Base-by-base conservation (phyloP, 35 echinoderm and acorn worm species). In the Ptychodera flava region DNA sequence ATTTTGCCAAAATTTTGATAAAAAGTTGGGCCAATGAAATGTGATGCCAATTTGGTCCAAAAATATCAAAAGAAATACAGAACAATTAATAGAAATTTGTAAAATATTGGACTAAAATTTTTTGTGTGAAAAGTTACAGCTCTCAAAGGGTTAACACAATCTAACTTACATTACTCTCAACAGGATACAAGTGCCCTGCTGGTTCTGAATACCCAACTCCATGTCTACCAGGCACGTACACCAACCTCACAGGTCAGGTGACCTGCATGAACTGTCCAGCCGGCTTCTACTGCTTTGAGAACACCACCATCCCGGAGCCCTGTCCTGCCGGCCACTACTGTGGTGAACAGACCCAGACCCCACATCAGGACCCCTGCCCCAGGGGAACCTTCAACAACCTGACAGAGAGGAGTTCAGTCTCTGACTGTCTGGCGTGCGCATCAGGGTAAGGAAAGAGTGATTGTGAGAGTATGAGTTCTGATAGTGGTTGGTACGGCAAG, bases 311-410 rank as follows among this genome's bases (percentile, higher is more conserved):
- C 27, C 95, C 95, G 0, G 80, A 86, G 0, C 90, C 91, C 33
- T 98, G 95, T 35, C 90, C 93, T 0, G 22, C 93, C 77, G 95
- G 95, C 0, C 94, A 98, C 80, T 98, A 92, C 87, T 98, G 95
- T 78, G 92, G 86, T 0, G 31, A 64, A 0, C 84, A 87, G 35
- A 98, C 95, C 31, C 80, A 90, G 0, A 90, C 90, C 16, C 90
- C 84, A 22, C 90, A 92, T 38, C 92, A 94, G n/a, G 36, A 92
- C 36, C 92, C 95, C 15, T 98, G 95, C 31, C 88, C 90, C 0
- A 90, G 82, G 35, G 95, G 95, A 31, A 98, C 92, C 16, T 98
- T 94, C 37, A 98, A 98, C 35, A 98, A 98, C 77, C 78, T 98
- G n/a, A 94, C 95, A 0, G 87, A 81, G 16, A 85, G 86, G 79